phyloP scores from a whole-genome alignment of 2,113 vertebrate species.

The Propithecus coquereli region DNA sequence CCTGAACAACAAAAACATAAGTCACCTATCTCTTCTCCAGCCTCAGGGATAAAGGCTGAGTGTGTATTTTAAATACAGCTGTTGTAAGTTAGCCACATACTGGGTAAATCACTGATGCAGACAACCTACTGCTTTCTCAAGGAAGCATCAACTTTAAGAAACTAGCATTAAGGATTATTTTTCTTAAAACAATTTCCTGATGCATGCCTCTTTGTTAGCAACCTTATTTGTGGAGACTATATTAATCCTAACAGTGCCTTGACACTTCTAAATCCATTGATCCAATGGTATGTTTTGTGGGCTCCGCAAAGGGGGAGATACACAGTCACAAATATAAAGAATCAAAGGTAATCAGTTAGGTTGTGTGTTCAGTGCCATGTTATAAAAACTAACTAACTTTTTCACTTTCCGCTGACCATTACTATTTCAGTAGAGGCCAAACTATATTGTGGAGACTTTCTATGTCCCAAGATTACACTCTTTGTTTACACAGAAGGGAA shows the following conservation, averaged over 20 bases:
- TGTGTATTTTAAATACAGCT: constrained; percentile 30
- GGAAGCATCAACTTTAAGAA: not conserved
- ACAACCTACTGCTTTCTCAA: not conserved
- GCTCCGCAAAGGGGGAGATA: not conserved
- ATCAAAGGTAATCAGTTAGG: not conserved
- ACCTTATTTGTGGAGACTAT: not conserved
- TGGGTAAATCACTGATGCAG: constrained; percentile 26
- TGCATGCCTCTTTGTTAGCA: not conserved
- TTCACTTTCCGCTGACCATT: not conserved
- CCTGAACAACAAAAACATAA: constrained; percentile 33
- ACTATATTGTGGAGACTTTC: not conserved
- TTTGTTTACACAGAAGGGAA: not conserved
- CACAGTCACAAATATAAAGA: not conserved
- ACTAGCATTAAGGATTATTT: not conserved
- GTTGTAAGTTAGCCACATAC: constrained; percentile 5
- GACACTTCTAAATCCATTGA: not conserved
- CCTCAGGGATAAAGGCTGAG: constrained; percentile 32
- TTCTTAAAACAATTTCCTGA: not conserved
- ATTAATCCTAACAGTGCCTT: not conserved
- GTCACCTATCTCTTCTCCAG: constrained; percentile 30
- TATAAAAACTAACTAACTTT: not conserved
- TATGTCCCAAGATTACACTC: not conserved
- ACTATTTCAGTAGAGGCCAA: not conserved
- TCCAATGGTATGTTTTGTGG: not conserved
- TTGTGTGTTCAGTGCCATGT: not conserved